Percentiles rank a stretch among this genome's conserved stretches.
These are phyloP conservation scores for Stramonita haemastoma DNA, from an alignment of 2,888 invertebrate species.

Conservation along the genomic window DNA sequence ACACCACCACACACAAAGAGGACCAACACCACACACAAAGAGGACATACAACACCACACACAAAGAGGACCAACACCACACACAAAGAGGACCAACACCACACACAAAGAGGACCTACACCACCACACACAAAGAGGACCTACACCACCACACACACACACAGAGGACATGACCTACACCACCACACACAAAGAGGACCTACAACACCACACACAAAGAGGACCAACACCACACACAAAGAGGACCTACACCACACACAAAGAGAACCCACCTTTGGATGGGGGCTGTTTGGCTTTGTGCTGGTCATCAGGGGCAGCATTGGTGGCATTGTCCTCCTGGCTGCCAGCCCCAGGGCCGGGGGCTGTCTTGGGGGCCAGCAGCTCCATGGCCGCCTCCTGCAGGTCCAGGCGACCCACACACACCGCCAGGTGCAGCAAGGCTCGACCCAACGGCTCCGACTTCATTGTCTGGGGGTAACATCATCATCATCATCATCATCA, in stretches of 20 bases:
- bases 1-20: too few relatives aligned
- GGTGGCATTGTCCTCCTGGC: slow-evolving; percentile 23
- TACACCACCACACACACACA: slow-evolving; percentile 44
- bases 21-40: not conserved
- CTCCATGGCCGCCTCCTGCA: slow-evolving; percentile 63
- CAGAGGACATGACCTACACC: not conserved
- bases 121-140: not conserved
- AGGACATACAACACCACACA: not conserved
- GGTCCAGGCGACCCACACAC: slow-evolving; percentile 62
- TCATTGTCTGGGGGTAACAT: slow-evolving; percentile 42
- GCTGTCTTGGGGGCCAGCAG: slow-evolving; percentile 50
- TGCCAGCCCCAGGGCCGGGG: slow-evolving; percentile 15
- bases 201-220: not conserved
- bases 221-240: too few relatives aligned
- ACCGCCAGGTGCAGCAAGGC: slow-evolving; percentile 66
- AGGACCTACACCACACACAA: not conserved
- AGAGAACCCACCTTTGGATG: slow-evolving; percentile 56
- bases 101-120: not conserved
- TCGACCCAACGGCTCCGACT: slow-evolving; percentile 53
- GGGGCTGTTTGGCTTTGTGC: slow-evolving; percentile 50
- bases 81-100: slow-evolving; percentile 39
- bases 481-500: too few relatives aligned
- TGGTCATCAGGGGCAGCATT: not conserved
- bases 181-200: too few relatives aligned
- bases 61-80: not conserved